phyloP scores from a whole-genome alignment of 2,113 vertebrate genomes.

The Euleptes europaea region DNA sequence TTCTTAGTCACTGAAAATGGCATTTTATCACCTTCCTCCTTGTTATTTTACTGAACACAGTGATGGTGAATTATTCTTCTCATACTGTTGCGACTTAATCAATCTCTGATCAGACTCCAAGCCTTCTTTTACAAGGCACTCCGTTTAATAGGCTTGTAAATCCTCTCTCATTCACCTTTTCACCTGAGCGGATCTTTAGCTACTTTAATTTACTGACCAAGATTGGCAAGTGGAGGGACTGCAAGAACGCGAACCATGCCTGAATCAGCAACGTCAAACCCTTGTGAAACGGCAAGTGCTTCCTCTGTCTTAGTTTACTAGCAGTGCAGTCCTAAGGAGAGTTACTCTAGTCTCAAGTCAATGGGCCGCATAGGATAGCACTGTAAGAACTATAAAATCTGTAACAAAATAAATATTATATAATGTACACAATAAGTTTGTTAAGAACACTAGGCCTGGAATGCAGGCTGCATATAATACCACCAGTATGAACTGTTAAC shows the following conservation, averaged over 20 bases:
- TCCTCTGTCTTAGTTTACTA: not conserved
- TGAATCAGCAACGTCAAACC: not conserved
- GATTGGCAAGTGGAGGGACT: not conserved
- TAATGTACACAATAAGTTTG: too few relatives aligned
- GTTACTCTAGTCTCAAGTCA: too few relatives aligned
- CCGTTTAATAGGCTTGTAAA: constrained; percentile 7
- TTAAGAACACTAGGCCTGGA: too few relatives aligned
- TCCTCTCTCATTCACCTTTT: not conserved
- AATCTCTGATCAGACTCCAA: constrained; percentile 7
- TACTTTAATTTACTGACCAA: constrained; percentile 12
- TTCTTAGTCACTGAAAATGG: constrained; percentile 15
- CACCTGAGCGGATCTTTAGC: not conserved
- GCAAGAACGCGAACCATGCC: not conserved
- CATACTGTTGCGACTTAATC: not conserved
- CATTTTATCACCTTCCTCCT: not conserved
- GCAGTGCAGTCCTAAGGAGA: too few relatives aligned
- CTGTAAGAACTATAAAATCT: not conserved
- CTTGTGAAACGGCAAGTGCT: not conserved
- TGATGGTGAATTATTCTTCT: not conserved
- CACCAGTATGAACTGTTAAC: too few relatives aligned
- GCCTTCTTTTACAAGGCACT: not conserved
- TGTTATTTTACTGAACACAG: not conserved
- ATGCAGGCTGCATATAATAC: too few relatives aligned
- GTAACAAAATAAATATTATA: too few relatives aligned
- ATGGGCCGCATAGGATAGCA: too few relatives aligned